Percentiles rank a stretch among this genome's conserved stretches.
Conservation (phyloP, 2,888 invertebrate genomes). For the Diachrysia chrysitis region DNA sequence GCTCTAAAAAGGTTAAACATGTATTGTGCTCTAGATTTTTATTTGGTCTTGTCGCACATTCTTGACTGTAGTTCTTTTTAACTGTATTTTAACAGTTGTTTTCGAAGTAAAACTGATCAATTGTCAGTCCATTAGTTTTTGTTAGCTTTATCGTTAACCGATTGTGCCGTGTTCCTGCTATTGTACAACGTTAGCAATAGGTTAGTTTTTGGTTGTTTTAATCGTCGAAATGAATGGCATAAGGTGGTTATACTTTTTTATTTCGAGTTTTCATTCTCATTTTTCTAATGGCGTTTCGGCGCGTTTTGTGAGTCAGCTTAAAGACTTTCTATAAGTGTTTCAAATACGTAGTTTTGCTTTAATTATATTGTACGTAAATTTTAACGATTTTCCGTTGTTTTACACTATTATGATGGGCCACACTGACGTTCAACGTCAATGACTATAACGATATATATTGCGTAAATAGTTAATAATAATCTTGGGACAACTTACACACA, state of each 20-base stretch:
- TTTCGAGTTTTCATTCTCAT: neutral
- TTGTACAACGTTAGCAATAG: neutral
- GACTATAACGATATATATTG: no score
- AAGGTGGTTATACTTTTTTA: no score
- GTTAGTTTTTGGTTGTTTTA: neutral
- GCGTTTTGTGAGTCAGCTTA: neutral
- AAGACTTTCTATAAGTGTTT: neutral
- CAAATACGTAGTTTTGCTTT: no score
- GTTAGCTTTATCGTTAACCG: neutral
- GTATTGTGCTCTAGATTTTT: slow-evolving; percentile 33
- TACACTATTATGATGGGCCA: no score
- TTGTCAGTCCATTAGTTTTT: slow-evolving; percentile 12
- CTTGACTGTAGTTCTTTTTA: slow-evolving; percentile 22
- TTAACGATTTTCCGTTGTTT: no score
- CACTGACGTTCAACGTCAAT: no score
- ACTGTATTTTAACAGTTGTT: slow-evolving; percentile 48
- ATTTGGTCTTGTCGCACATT: slow-evolving; percentile 28
- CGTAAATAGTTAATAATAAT: no score
- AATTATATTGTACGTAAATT: no score
- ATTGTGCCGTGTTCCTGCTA: neutral
- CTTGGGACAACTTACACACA: no score
- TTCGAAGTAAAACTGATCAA: slow-evolving; percentile 24
- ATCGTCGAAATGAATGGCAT: no score
- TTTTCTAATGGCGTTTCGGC: neutral
- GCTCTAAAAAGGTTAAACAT: slow-evolving; percentile 27